Evolutionary conservation across 2,113 vertebrate genomes (phyloP).

Genomic region (Rhinopithecus roxellana): DNA sequence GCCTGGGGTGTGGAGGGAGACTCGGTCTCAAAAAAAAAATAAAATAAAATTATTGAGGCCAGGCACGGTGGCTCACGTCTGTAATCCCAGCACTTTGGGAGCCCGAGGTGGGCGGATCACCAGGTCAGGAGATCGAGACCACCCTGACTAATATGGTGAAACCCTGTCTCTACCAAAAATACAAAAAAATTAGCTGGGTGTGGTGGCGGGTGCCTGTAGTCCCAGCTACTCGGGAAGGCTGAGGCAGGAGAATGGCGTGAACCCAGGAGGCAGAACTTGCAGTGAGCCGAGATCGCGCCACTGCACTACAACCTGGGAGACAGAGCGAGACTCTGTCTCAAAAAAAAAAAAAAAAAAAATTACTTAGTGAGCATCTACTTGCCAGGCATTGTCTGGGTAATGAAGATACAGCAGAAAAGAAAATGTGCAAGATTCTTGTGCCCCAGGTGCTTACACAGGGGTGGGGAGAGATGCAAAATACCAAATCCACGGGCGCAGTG

Average conservation of each 20-base stretch:
- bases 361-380: neutral
- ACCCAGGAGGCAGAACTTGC: neutral
- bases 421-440: neutral
- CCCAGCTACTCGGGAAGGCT: neutral
- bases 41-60: no score
- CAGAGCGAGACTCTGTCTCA: neutral
- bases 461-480: no score
- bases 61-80: no score
- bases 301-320: neutral
- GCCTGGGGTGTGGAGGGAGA: no score
- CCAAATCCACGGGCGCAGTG: neutral
- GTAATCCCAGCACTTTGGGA: neutral
- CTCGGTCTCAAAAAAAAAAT: no score
- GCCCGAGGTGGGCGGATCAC: neutral
- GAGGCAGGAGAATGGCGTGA: neutral
- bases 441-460: neutral
- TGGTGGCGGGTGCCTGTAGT: neutral
- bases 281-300: neutral
- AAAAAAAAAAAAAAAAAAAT: neutral
- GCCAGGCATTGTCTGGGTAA: neutral
- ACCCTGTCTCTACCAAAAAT: neutral
- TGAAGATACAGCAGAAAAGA: neutral
- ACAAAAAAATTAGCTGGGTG: neutral
- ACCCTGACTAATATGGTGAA: neutral
- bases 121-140: neutral